Evolutionary conservation across 2,888 invertebrate genomes (phyloP).

Genomic region (Eurois occulta): DNA sequence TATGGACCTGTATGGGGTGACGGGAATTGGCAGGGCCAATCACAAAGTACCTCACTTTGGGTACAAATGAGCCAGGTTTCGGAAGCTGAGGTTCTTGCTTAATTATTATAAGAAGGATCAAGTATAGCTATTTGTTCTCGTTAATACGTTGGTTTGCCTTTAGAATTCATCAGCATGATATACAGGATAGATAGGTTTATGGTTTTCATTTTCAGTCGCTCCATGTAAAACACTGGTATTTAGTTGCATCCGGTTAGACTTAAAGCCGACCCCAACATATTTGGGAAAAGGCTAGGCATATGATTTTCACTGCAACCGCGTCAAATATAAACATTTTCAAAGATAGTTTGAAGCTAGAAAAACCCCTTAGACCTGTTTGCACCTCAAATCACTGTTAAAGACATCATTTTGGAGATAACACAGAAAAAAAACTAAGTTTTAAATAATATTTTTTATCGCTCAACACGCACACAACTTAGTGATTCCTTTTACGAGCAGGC

Average conservation of each 20-base stretch:
- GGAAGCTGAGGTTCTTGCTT: not conserved
- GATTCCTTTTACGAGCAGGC: not conserved
- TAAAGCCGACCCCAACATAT: no score
- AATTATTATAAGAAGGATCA: not conserved
- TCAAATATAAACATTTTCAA: no score
- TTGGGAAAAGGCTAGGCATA: no score
- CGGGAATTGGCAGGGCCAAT: not conserved
- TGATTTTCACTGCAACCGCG: no score
- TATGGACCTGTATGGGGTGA: constrained; percentile 14
- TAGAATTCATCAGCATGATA: not conserved
- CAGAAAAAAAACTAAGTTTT: not conserved
- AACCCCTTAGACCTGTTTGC: not conserved
- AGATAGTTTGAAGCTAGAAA: not conserved
- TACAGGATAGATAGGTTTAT: not conserved
- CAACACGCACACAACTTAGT: not conserved
- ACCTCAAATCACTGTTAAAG: not conserved
- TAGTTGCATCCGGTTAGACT: no score
- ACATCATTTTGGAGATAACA: not conserved
- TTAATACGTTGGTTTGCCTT: not conserved
- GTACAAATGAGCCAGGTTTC: not conserved
- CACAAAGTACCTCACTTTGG: not conserved
- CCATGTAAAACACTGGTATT: no score
- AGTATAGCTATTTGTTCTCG: not conserved
- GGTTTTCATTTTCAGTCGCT: not conserved
- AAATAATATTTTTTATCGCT: not conserved